Evolutionary conservation across 2,888 invertebrate species (phyloP), one percentile per base, ranked within the genome.

Genomic region (Adineta ricciae): DNA sequence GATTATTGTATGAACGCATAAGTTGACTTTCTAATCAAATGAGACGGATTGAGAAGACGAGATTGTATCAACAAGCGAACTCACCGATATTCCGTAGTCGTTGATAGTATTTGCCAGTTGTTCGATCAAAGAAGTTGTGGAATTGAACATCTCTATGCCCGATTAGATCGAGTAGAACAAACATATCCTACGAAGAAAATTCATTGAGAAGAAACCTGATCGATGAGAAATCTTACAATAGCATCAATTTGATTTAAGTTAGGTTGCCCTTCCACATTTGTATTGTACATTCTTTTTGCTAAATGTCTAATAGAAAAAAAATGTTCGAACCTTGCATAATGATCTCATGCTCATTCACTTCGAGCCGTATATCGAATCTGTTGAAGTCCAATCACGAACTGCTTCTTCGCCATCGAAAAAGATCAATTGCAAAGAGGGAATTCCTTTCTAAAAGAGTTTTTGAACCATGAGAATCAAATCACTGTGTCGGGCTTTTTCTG

Each of bases 391-490:
- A 52, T 93, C 90, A 2, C 93, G 89, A 89, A 98, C 97, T 0
- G 99, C 98, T 91, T 99, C 99, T 90, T 99, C 99, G 0, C 99
- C 99, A 89, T 99, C 99, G 89, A 99, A 96, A 92, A 99, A 99
- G 87, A 99, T 91, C 87, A 97, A 93, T 93, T 96, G 96, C 21
- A 93, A 88, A 0, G 92, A 91, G n/a, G 92, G 87, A 83, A 91
- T 90, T 87, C 78, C 78, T 14, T 88, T 38, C 50, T 54, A 78
- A 27, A 64, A 50, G 36, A 24, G 52, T 36, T 27, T 16, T n/a
- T 7, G 27, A 56, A 50, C 0, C n/a, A n/a, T n/a, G n/a, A n/a
- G n/a, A n/a, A n/a, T n/a, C n/a, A n/a, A 72, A 83, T 86, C 14
- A 38, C 2, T 32, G 0, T 46, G 16, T 32, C n/a, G 2, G 64